Percentiles rank a stretch among this genome's conserved stretches.
phyloP scores from a whole-genome alignment of 2,113 vertebrate species.

The Semnornis frantzii region DNA sequence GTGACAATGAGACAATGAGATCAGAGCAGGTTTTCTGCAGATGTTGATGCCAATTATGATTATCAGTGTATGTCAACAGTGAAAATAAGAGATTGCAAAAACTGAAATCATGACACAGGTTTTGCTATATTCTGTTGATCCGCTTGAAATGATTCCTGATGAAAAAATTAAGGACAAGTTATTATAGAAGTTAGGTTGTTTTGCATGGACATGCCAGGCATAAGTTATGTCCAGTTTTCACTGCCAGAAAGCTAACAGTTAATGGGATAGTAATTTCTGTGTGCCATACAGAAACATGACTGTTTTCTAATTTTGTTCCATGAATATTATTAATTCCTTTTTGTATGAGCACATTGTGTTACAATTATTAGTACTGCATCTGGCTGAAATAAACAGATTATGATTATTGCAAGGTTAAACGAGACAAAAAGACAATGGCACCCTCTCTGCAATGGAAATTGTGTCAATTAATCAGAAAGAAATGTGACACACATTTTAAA shows the following conservation, averaged over 20 bases:
- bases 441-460: conserved; percentile 2
- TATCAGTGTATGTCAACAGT: background rate
- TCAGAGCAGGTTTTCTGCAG: background rate
- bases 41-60: background rate
- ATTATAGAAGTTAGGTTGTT: conserved; percentile 4
- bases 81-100: background rate
- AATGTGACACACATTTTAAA: conserved; percentile 13
- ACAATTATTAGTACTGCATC: conserved; percentile 61
- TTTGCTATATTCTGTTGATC: background rate
- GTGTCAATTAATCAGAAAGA: conserved; percentile 26
- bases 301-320: conserved; percentile 64
- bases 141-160: background rate
- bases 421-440: conserved; percentile 43
- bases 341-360: conserved; percentile 49
- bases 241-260: conserved; percentile 38
- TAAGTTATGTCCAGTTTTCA: conserved; percentile 65
- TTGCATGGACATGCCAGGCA: conserved; percentile 8
- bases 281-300: conserved; percentile 57
- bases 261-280: conserved; percentile 63
- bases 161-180: background rate
- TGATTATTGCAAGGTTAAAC: conserved; percentile 65
- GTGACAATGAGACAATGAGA: conserved; percentile 9
- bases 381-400: conserved; percentile 61
- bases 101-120: background rate
- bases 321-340: conserved; percentile 52